Evolutionary conservation across 2,888 invertebrate species (phyloP).

Genomic region (Entomobrya multifasciata): DNA sequence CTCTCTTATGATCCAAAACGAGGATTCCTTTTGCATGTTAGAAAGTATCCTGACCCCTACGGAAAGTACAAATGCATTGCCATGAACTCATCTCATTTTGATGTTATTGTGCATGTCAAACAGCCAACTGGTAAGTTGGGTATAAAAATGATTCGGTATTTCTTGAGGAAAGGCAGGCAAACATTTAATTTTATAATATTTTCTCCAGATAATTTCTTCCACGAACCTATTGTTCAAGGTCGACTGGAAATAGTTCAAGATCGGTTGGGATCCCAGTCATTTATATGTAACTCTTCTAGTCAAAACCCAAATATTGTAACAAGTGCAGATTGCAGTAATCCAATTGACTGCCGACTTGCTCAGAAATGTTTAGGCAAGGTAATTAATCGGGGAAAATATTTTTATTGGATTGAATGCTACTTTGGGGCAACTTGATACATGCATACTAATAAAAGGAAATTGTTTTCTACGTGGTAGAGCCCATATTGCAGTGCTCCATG

Average conservation of each 20-base stretch:
- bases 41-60: constrained; percentile 70
- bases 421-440: too few species aligned
- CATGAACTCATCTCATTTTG: constrained; percentile 62
- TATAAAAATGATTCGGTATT: too few species aligned
- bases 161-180: too few species aligned
- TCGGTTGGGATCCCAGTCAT: constrained; percentile 51
- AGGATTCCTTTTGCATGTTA: constrained; percentile 69
- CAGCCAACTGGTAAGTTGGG: constrained; percentile 69
- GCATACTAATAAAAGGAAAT: background rate
- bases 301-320: constrained; percentile 54
- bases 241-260: constrained; percentile 61
- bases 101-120: constrained; percentile 68
- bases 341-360: constrained; percentile 61
- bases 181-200: background rate
- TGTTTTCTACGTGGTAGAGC: constrained; percentile 35
- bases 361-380: constrained; percentile 69
- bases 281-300: constrained; percentile 67
- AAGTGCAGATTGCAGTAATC: constrained; percentile 51
- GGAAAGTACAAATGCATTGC: constrained; percentile 77
- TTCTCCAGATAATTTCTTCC: constrained; percentile 62
- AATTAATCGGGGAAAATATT: too few species aligned
- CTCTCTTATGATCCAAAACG: constrained; percentile 72
- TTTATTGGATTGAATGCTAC: background rate
- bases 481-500: constrained; percentile 63
- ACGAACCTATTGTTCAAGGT: constrained; percentile 64